Base-by-base conservation (phyloP, 2,797 vertebrate genomes). In the Antrozous pallidus region DNA sequence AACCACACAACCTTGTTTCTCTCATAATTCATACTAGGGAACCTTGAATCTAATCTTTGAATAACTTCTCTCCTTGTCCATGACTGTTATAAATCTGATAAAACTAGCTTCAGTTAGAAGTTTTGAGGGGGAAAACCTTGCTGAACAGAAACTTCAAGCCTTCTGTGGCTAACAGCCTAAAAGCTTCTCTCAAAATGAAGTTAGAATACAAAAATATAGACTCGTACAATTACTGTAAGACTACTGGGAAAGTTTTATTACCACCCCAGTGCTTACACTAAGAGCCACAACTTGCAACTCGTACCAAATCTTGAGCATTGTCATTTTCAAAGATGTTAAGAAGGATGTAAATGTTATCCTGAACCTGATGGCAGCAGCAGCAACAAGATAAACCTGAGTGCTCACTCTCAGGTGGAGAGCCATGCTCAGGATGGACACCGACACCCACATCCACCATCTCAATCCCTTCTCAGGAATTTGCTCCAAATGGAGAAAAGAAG, bases 291-390 rank as follows among this genome's bases (percentile, higher is more conserved):
- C 36, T 26, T 40, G 33, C 56, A 92, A 88, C 22, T 54, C 28
- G n/a, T 38, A 84, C 33, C 54, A 81, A 42, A 77, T 42, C 42
- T 61, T 56, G 73, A 93, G 67, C 79, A 36, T 2, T 49, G 28
- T 58, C 90, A 31, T 36, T 51, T 40, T 20, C 63, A 92, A 75
- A 91, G 75, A 17, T n/a, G 24, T 97, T 92, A 88, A 54, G 91
- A 84, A 93, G 77, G 95, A 82, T 93, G 86, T 97, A 97, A 98
- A 97, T 97, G 94, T 94, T 94, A 93, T 83, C 94, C 93, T 97
- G 94, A 78, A 65, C 56, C 91, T 74, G 78, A 85, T 28, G 88
- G 95, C 54, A 63, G 4, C 31, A 31, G 18, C 26, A 58, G 2
- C 16, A 17, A 28, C 24, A 28, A 24, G 14, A 10, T 16, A 61